A percentile compares a stretch with the other conserved stretches of the same genome.
Evolutionary conservation across 2,113 vertebrate species (phyloP).

Genomic region (Archilochus colubris): DNA sequence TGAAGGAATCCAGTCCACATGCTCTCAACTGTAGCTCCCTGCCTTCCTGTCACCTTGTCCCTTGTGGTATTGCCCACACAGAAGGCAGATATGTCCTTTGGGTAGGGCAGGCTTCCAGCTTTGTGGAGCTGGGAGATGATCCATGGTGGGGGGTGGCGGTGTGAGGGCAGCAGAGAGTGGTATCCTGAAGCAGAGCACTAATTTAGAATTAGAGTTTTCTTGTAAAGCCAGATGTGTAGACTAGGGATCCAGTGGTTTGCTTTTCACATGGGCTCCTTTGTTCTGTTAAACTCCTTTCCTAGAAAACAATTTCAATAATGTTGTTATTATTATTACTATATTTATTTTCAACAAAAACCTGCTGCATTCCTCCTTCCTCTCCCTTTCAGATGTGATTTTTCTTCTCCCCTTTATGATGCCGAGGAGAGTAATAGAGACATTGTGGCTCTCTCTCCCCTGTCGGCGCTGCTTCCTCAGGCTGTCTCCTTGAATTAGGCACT

Average conservation of each 20-base stretch:
- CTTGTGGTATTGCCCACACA: background rate
- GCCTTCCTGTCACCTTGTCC: background rate
- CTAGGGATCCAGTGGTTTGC: background rate
- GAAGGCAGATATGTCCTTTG: background rate
- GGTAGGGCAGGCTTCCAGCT: background rate
- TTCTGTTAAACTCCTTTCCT: slow-evolving; percentile 52
- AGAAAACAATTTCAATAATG: background rate
- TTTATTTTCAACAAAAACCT: slow-evolving; percentile 59
- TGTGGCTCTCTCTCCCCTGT: slow-evolving; percentile 79
- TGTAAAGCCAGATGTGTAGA: background rate
- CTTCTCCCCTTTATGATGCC: slow-evolving; percentile 79
- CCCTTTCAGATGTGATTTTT: slow-evolving; percentile 71
- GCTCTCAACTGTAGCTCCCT: background rate
- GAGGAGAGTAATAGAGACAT: slow-evolving; percentile 87
- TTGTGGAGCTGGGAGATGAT: background rate
- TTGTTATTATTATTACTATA: background rate
- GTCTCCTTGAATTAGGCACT: slow-evolving; percentile 88
- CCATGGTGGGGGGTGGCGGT: background rate
- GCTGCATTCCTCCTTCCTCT: slow-evolving; percentile 52
- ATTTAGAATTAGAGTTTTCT: background rate
- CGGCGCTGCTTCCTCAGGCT: slow-evolving; percentile 82
- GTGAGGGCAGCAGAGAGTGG: background rate
- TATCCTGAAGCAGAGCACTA: background rate
- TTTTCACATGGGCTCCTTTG: slow-evolving; percentile 61
- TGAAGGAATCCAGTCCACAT: background rate